These are phyloP conservation scores for Zapus hudsonius DNA, from an alignment of 2,113 vertebrate genomes.

Conservation along the genomic window DNA sequence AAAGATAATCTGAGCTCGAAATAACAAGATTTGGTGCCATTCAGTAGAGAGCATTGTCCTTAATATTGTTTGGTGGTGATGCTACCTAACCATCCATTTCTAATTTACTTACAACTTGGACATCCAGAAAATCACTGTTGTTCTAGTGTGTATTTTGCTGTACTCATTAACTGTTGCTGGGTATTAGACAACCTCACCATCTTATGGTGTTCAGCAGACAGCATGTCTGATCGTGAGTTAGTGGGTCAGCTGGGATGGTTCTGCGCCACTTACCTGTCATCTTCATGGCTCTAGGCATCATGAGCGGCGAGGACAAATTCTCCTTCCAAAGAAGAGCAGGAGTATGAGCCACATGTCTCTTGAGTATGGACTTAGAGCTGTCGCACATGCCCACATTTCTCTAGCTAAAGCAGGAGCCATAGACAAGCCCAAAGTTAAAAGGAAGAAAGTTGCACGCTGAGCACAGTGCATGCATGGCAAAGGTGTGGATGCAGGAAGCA, in stretches of 20 bases:
- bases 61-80: neutral
- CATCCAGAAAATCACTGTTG: neutral
- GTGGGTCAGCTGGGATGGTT: neutral
- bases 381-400: fast-evolving
- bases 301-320: neutral
- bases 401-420: neutral
- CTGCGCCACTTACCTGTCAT: neutral
- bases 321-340: neutral
- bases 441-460: neutral
- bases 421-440: neutral
- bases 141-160: neutral
- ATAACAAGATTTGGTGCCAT: neutral
- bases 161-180: neutral
- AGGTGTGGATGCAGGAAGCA: neutral
- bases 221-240: neutral
- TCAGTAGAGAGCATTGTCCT: neutral
- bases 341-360: too few species aligned
- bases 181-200: neutral
- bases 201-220: neutral
- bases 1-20: neutral
- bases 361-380: neutral
- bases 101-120: neutral
- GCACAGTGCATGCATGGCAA: neutral
- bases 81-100: neutral
- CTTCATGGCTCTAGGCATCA: neutral